Conservation (phyloP, 2,113 vertebrate species). For the Phocoena sinus region DNA sequence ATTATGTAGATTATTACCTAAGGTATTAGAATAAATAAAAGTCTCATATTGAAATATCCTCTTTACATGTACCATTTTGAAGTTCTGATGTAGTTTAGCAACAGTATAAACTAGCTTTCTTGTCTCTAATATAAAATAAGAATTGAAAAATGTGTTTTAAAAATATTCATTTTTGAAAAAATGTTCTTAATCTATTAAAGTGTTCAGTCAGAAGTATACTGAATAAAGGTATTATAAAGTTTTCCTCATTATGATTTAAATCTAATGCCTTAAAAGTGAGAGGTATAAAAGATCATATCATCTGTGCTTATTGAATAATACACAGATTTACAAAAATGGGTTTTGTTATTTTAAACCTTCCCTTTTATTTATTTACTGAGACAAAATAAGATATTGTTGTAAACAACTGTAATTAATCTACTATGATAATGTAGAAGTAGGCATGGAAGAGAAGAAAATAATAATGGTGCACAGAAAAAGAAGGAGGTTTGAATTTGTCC, state of each 20-base stretch:
- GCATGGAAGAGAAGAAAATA: neutral
- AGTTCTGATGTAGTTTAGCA: neutral
- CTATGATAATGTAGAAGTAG: neutral
- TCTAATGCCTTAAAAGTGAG: neutral
- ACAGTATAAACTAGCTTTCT: neutral
- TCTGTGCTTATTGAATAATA: neutral
- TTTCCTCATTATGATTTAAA: neutral
- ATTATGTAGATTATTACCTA: neutral
- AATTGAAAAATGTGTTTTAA: neutral
- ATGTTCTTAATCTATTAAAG: neutral
- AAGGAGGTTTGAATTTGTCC: neutral
- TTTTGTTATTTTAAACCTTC: neutral
- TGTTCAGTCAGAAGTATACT: neutral
- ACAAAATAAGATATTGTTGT: neutral
- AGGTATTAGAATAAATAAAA: neutral
- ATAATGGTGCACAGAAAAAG: neutral
- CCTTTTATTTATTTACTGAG: neutral
- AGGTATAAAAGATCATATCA: neutral
- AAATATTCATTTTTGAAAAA: neutral
- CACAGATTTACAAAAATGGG: neutral
- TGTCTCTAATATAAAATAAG: neutral
- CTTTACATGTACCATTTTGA: neutral
- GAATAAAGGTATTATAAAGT: neutral
- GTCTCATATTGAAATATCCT: neutral
- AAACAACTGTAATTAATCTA: neutral